phyloP scores from a whole-genome alignment of 2,113 vertebrate genomes.

The Leptocoma aspasia region DNA sequence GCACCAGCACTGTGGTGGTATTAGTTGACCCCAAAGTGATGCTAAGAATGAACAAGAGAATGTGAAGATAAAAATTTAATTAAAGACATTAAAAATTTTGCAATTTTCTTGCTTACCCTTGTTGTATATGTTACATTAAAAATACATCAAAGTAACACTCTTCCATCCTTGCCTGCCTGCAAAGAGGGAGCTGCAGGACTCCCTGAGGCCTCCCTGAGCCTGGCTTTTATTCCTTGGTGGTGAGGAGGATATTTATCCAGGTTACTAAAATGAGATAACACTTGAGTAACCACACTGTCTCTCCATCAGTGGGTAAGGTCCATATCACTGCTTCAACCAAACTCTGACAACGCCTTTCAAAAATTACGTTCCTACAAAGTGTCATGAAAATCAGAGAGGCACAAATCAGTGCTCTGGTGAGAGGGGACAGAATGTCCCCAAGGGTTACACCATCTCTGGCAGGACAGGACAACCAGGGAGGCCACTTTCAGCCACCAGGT shows the following conservation, averaged over 20 bases:
- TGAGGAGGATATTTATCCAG: not conserved
- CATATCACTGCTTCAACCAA: not conserved
- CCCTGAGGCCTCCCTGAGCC: not conserved
- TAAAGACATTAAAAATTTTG: not conserved
- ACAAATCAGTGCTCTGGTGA: not conserved
- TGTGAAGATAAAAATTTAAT: not conserved
- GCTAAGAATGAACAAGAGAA: not conserved
- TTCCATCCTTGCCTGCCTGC: not conserved
- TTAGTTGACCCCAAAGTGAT: not conserved
- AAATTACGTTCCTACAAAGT: not conserved
- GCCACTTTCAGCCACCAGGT: not conserved
- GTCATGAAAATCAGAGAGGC: not conserved
- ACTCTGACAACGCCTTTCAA: not conserved
- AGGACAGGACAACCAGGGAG: not conserved
- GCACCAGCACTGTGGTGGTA: not conserved
- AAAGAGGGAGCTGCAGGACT: not conserved
- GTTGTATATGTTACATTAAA: not conserved
- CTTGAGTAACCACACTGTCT: not conserved
- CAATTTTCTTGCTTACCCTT: not conserved
- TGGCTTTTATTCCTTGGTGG: not conserved
- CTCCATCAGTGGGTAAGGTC: not conserved
- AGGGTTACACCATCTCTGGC: not conserved
- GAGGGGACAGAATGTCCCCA: not conserved
- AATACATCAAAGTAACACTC: not conserved
- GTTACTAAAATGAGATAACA: not conserved